Conservation (phyloP, 1,140 invertebrate species). For the Solenopsis invicta region DNA sequence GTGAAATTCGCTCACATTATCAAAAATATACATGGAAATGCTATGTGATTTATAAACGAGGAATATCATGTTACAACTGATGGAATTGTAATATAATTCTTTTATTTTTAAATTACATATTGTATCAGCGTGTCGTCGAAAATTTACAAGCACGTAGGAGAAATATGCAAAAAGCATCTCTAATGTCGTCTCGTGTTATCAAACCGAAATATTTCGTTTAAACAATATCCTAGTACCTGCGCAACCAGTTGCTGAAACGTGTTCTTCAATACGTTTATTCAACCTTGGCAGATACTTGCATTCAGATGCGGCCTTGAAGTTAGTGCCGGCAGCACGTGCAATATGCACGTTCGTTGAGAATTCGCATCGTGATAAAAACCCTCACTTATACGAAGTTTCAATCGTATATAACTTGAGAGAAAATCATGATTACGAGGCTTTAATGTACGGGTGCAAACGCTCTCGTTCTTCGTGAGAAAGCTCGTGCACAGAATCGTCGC, state of each 20-base stretch:
- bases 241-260: conserved; percentile 31
- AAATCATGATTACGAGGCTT: neutral
- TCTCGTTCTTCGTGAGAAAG: neutral
- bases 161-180: neutral
- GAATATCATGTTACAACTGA: neutral
- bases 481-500: neutral
- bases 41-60: neutral
- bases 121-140: neutral
- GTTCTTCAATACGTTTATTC: conserved; percentile 25
- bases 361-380: conserved; percentile 31
- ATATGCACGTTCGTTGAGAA: conserved; percentile 10
- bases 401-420: neutral
- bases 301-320: conserved; percentile 15
- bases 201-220: conserved; percentile 3
- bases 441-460: neutral
- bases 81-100: neutral
- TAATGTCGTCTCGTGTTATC: neutral
- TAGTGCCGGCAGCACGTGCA: conserved; percentile 21
- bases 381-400: conserved; percentile 28
- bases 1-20: neutral
- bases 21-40: neutral
- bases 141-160: neutral
- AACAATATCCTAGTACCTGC: neutral
- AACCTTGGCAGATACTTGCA: conserved; percentile 67
- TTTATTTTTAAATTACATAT: neutral